Base-by-base conservation (phyloP, 2,888 invertebrate species). In the Caprella mutica region DNA sequence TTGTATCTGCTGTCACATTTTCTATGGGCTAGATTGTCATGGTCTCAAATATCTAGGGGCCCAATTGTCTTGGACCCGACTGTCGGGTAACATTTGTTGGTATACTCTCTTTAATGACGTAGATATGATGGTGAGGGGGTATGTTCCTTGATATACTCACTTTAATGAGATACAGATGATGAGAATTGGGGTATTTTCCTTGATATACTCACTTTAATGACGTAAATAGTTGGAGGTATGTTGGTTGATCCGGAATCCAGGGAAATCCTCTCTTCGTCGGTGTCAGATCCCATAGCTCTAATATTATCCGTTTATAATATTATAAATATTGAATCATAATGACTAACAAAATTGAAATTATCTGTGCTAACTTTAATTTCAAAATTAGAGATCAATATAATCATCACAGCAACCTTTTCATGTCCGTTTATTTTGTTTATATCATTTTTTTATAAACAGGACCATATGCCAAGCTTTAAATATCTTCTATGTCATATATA, bases 171-270 rank as follows among this genome's bases (percentile, higher is more conserved):
- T n/a, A n/a, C n/a, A n/a, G n/a, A n/a, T n/a, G n/a, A n/a, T 17
- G n/a, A 38, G 19, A 17, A 38, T 17, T 4, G 19, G 19, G n/a
- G 19, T 17, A 38, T n/a, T 38, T 17, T 3, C 3, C 4, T 43
- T 3, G 23, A 21, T 14, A 14, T 43, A 21, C 2, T 51, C 24
- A 64, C 64, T 60, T 60, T 64, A 29, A 64, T 64, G 51, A 64
- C 58, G 29, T 64, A 64, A 17, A 64, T 64, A 51, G 56, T 56
- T 27, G 64, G 60, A 2, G 64, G 64, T 35, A 64, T 64, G 56
- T 60, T 55, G 12, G 64, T 56, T 1, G 64, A 35, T 30, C 64
- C 64, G 2, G 58, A 56, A 2, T 58, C 64, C 29, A 60, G 64
- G 35, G 60, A 42, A 24, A 56, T 56, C 30, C 57, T 27, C 26